Evolutionary conservation across 37 sponge, comb jelly and placozoan species (phyloP), one percentile per base, ranked within the genome.

Genomic region (Chondrosia reniformis): DNA sequence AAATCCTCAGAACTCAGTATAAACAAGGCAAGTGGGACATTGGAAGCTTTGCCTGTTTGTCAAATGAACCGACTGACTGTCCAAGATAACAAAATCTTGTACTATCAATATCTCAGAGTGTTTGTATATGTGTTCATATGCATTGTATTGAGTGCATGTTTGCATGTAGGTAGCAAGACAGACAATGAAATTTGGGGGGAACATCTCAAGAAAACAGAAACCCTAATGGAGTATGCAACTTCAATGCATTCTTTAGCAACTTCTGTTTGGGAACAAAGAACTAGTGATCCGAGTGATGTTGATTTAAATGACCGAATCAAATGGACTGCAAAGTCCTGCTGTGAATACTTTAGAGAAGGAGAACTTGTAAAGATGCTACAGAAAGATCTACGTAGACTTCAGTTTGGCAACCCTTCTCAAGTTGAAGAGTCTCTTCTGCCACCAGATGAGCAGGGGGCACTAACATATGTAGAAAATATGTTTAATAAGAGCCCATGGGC

Each of bases 161-260:
- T 13, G 2, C 74, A 25, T 33, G 22, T 45, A 78, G 84, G 72
- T 25, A n/a, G 25, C 9, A 84, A 56, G 39, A 12, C 57, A 10
- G 46, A 22, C 19, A 82, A 84, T 15, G 62, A 31, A n/a, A 21
- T 78, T 15, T 92, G 93, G 93, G 7, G 10, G 19, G 74, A 67
- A 24, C 89, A 88, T 54, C 46, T 86, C 15, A 7, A 30, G 31
- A 72, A 92, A 32, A 55, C 38, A 54, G 56, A 3, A 3, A 17
- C 28, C 5, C 83, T 92, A 27, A 9, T 37, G 34, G 61, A 76
- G 33, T 92, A 92, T 58, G 75, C 85, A 4, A 19, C 24, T 30
- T 80, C 89, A 39, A 92, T 92, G 93, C 63, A 81, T 31, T 2
- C 30, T 6, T 52, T 92, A 36, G 93, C 93, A 3, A 79, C 69